Percentiles rank a stretch among this genome's conserved stretches.
These are phyloP conservation scores for Poeciliopsis paucimaculata DNA, from an alignment of 2,797 vertebrate genomes.

Conservation along the genomic window DNA sequence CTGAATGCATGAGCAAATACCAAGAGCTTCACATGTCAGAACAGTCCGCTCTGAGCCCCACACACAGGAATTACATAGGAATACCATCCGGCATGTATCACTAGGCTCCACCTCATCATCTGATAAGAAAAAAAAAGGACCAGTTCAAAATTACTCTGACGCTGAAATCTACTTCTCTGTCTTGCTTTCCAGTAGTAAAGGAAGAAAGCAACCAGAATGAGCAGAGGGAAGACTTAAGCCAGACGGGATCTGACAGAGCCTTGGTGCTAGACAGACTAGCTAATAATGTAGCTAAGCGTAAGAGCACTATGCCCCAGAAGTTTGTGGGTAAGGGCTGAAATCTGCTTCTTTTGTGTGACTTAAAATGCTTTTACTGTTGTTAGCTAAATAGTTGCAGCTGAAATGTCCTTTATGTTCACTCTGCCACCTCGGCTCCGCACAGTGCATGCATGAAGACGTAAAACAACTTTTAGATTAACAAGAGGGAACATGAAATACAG, in stretches of 20 bases:
- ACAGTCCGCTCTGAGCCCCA: slow-evolving; percentile 50
- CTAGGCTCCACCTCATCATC: slow-evolving; percentile 23
- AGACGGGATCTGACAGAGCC: slow-evolving; percentile 95
- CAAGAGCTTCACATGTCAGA: slow-evolving; percentile 61
- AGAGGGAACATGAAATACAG: slow-evolving; percentile 1
- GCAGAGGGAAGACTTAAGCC: slow-evolving; percentile 98
- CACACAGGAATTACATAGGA: slow-evolving; percentile 1
- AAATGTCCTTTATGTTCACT: slow-evolving; percentile 26
- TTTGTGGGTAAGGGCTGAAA: slow-evolving; percentile 99
- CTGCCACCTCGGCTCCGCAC: slow-evolving; percentile 36
- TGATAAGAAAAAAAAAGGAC: slow-evolving; percentile 20
- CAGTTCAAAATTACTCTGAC: slow-evolving; percentile 63
- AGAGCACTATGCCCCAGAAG: slow-evolving; percentile 99
- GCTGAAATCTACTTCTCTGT: slow-evolving; percentile 83
- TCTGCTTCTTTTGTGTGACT: slow-evolving; percentile 86
- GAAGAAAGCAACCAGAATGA: slow-evolving; percentile 98
- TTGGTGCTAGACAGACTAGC: slow-evolving; percentile 99
- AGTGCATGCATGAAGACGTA: slow-evolving; percentile 29
- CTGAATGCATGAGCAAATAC: slow-evolving; percentile 37
- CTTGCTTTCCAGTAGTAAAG: slow-evolving; percentile 95
- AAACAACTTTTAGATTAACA: neutral
- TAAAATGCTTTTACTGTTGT: slow-evolving; percentile 37
- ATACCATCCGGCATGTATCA: slow-evolving; percentile 35
- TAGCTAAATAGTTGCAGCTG: slow-evolving; percentile 23
- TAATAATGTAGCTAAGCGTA: slow-evolving; percentile 99